Conservation (phyloP, 2,113 vertebrate species). For the Leptobrachium ailaonicum region DNA sequence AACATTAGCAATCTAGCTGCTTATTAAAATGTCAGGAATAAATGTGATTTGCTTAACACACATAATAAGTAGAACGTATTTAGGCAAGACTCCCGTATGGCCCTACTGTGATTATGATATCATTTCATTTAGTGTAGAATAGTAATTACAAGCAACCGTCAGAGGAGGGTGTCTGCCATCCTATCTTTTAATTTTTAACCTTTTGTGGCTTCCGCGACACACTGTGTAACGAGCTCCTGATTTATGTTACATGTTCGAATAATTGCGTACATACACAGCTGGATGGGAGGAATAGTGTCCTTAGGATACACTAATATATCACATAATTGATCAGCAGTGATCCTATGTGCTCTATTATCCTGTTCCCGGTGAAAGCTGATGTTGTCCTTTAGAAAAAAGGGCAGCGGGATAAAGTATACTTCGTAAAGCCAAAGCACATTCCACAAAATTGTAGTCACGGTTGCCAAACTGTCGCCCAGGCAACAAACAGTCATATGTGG, state of each 20-base stretch:
- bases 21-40: slow-evolving; percentile 50
- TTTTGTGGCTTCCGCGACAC: slow-evolving; percentile 2
- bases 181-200: slow-evolving; percentile 27
- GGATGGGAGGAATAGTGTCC: neutral
- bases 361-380: too few relatives aligned
- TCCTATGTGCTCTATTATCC: too few relatives aligned
- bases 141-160: slow-evolving; percentile 34
- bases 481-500: too few relatives aligned
- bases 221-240: neutral
- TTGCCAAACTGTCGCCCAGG: too few relatives aligned
- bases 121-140: slow-evolving; percentile 42
- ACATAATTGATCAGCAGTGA: too few relatives aligned
- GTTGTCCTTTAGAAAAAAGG: too few relatives aligned
- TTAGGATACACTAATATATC: too few relatives aligned
- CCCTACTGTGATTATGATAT: slow-evolving; percentile 45
- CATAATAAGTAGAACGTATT: slow-evolving; percentile 48
- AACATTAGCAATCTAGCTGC: slow-evolving; percentile 49
- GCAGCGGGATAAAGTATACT: too few relatives aligned
- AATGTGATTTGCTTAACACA: slow-evolving; percentile 48
- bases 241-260: neutral
- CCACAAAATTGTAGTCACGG: too few relatives aligned
- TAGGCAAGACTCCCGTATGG: slow-evolving; percentile 31
- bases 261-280: neutral
- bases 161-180: slow-evolving; percentile 17
- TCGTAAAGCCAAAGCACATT: too few relatives aligned